Evolutionary conservation across 2,888 invertebrate species (phyloP), one percentile per base, ranked within the genome.

Genomic region (Chironomus tentans): DNA sequence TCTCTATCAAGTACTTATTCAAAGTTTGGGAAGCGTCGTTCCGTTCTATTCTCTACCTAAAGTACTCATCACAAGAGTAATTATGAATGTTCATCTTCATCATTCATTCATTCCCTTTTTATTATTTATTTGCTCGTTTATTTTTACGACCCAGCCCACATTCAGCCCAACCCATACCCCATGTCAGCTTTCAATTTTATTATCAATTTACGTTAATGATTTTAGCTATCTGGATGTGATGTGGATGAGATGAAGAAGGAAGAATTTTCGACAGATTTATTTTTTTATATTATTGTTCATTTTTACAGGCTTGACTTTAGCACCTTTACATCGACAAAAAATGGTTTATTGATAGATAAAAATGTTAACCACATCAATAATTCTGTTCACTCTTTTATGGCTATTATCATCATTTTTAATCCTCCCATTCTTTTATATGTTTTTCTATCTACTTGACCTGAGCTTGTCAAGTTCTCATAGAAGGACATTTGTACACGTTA

Each of bases 21-120:
- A 18, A 56, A 18, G 18, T 38, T 38, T 38, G 38, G 56, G n/a
- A 56, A 56, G 56, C 50, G 15, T 18, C 56, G 56, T 15, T 56
- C 21, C 56, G 56, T 15, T 56, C 21, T 47, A 28, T 22, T 21
- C 47, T 70, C 50, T 56, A 21, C 48, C 22, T 18, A 38, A 69
- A 70, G 18, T 56, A 48, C 50, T 56, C 15, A 50, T 70, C 56
- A 70, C 50, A 70, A 70, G 70, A 48, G 70, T 70, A 70, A 70
- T 70, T 70, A 70, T 70, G 70, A 70, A 70, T 70, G 70, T 70
- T 70, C 70, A 56, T 70, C 70, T 48, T 48, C 48, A 22, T 15
- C 28, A 38, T 68, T 68, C 68, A 68, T 50, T 47, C 69, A 47
- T 24, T 38, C 38, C 38, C 7, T 10, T 38, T 38, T 10, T n/a